Conservation (phyloP, 2,888 invertebrate species). For the Rhorus exstirpatorius region DNA sequence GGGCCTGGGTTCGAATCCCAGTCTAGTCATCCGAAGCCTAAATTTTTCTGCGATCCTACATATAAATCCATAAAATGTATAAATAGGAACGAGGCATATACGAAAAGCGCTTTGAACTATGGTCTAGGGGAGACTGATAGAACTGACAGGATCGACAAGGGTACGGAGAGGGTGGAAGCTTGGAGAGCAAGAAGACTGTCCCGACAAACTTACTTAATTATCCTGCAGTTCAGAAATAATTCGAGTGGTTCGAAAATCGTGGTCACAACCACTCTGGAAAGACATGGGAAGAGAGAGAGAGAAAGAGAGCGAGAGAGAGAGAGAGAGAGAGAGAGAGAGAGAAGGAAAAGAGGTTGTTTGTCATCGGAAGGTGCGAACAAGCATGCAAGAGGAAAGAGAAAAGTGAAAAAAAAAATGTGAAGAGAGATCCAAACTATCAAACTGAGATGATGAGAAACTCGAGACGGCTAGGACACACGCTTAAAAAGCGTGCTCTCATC, state of each 20-base stretch:
- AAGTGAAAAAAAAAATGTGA: conserved; percentile 29
- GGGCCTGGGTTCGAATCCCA: no score
- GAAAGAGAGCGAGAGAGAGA: not conserved
- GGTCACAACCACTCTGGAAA: conserved; percentile 56
- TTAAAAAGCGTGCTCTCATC: conserved; percentile 30
- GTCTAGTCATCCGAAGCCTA: no score
- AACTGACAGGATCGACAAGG: conserved; percentile 36
- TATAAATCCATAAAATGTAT: no score
- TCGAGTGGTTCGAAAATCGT: conserved; percentile 70
- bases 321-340: not conserved
- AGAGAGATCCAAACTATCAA: conserved; percentile 28
- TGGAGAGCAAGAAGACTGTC: conserved; percentile 78
- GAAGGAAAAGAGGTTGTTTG: conserved; percentile 46
- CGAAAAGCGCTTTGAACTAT: conserved; percentile 5
- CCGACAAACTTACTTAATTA: conserved; percentile 85
- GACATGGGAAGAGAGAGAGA: not conserved
- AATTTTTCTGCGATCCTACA: no score
- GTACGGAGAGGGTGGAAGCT: conserved; percentile 42
- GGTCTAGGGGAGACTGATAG: not conserved
- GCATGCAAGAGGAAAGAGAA: conserved; percentile 57
- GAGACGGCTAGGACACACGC: conserved; percentile 26
- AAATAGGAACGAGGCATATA: conserved; percentile 20
- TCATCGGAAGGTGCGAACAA: conserved; percentile 67
- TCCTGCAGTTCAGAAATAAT: conserved; percentile 79
- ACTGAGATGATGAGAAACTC: conserved; percentile 15